Evolutionary conservation across 2,797 vertebrate genomes (phyloP).

Genomic region (Notamacropus eugenii): DNA sequence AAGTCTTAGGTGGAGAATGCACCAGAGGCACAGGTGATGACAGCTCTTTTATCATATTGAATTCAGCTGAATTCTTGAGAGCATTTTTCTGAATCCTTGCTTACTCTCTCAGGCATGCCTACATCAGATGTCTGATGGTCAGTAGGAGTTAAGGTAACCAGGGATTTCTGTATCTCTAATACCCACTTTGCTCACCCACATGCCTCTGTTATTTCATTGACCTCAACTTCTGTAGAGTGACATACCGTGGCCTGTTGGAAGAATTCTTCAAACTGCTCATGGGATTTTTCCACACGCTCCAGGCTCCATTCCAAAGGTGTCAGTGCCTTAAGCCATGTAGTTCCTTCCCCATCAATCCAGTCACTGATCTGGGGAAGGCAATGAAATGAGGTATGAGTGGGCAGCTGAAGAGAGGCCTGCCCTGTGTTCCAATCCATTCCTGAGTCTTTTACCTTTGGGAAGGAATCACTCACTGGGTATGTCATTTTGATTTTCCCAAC

Average conservation of each 20-base stretch:
- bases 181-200: too few relatives aligned
- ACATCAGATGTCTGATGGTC: not conserved
- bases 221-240: conserved; percentile 66
- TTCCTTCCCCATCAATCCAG: conserved; percentile 91
- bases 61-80: not conserved
- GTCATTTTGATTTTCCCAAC: not conserved
- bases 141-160: not conserved
- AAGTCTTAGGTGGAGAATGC: not conserved
- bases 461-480: not conserved
- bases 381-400: fast-evolving
- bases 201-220: not conserved
- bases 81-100: not conserved
- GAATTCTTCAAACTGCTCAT: conserved; percentile 84
- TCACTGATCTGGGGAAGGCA: conserved; percentile 84
- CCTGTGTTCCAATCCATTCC: not conserved
- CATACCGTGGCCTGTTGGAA: conserved; percentile 88
- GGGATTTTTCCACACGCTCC: conserved; percentile 79
- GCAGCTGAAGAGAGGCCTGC: fast-evolving
- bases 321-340: conserved; percentile 83
- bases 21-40: not conserved
- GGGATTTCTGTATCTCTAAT: not conserved
- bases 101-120: not conserved
- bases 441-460: not conserved
- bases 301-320: conserved; percentile 79
- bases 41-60: not conserved